These are phyloP conservation scores for Spodoptera picta DNA, from an alignment of 2,888 invertebrate genomes.

Conservation along the genomic window DNA sequence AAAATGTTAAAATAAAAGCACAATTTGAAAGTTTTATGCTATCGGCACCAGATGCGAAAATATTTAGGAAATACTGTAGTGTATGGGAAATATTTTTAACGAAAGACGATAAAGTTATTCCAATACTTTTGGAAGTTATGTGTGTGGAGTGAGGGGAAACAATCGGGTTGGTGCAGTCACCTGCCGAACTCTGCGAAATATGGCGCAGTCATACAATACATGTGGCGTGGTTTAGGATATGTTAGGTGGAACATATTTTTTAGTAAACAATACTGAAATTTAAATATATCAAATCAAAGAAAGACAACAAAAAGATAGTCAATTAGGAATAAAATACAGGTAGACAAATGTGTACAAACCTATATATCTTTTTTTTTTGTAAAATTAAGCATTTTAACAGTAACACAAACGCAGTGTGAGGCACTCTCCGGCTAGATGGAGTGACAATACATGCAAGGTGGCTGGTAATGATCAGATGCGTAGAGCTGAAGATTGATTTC, in stretches of 20 bases:
- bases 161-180: constrained; percentile 20
- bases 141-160: constrained; percentile 8
- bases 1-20: constrained; percentile 60
- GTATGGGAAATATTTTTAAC: constrained; percentile 32
- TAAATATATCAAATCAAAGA: too few species aligned
- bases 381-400: too few species aligned
- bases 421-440: too few species aligned
- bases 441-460: too few species aligned
- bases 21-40: constrained; percentile 49
- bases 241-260: neutral
- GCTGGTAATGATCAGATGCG: too few species aligned
- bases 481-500: too few species aligned
- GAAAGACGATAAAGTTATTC: constrained; percentile 30
- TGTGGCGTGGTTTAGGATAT: neutral
- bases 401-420: too few species aligned
- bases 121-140: constrained; percentile 20
- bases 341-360: too few species aligned
- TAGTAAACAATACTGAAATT: too few species aligned
- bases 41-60: constrained; percentile 59
- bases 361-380: too few species aligned
- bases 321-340: too few species aligned
- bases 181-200: constrained; percentile 22
- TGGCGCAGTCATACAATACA: neutral
- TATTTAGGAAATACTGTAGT: constrained; percentile 49
- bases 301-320: too few species aligned